A percentile compares a stretch with the other conserved stretches of the same genome.
Conservation (phyloP, 2,888 invertebrate species). For the Polyploca ridens region DNA sequence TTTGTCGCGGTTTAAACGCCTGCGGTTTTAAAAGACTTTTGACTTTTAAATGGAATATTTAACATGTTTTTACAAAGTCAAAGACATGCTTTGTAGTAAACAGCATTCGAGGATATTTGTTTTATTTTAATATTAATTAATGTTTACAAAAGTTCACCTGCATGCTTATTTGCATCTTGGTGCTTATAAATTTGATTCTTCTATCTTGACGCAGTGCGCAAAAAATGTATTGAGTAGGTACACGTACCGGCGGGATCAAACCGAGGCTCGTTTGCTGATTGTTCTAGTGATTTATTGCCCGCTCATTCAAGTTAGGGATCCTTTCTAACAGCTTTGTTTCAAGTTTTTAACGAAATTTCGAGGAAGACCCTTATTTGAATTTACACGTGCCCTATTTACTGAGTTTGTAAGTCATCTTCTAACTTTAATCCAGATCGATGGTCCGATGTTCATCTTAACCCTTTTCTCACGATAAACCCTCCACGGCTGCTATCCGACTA, state of each 20-base stretch:
- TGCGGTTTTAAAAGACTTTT: conserved; percentile 44
- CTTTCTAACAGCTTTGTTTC: conserved; percentile 43
- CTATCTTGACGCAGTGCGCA: conserved; percentile 11
- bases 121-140: not conserved
- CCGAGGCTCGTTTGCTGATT: conserved; percentile 49
- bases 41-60: conserved; percentile 50
- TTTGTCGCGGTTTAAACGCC: conserved; percentile 47
- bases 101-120: not conserved
- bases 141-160: not conserved
- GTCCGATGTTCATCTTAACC: conserved; percentile 28
- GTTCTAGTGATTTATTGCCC: conserved; percentile 55
- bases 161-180: conserved; percentile 8
- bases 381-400: conserved; percentile 43
- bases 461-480: conserved; percentile 55
- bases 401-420: conserved; percentile 45
- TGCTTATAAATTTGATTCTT: not conserved
- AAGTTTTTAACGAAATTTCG: conserved; percentile 47
- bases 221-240: conserved; percentile 13
- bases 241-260: conserved; percentile 30
- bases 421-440: conserved; percentile 49
- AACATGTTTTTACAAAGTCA: conserved; percentile 31
- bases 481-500: conserved; percentile 22
- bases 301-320: conserved; percentile 37
- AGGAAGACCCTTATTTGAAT: conserved; percentile 34
- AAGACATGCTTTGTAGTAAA: not conserved